Evolutionary conservation across 2,797 vertebrate genomes (phyloP).

Genomic region (Manis pentadactyla): DNA sequence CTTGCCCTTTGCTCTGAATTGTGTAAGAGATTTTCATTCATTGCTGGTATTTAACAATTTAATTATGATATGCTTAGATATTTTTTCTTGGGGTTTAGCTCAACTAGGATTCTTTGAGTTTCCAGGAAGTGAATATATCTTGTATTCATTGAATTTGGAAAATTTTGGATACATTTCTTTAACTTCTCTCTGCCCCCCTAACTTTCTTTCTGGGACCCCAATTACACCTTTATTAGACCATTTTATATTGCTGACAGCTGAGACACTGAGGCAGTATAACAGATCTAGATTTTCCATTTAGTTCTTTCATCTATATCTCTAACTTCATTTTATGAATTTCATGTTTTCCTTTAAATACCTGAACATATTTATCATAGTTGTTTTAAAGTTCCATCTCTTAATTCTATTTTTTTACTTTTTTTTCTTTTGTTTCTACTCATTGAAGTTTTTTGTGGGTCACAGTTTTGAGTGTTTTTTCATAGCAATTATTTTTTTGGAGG

Average conservation of each 20-base stretch:
- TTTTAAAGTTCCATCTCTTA: background rate
- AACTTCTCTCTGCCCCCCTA: background rate
- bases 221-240: background rate
- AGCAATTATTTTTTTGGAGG: background rate
- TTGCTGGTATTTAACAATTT: background rate
- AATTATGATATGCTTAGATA: background rate
- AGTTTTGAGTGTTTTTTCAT: background rate
- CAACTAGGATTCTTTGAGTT: background rate
- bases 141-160: background rate
- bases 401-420: background rate
- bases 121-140: background rate
- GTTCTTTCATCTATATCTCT: background rate
- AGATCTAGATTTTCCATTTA: background rate
- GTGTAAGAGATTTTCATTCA: background rate
- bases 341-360: background rate
- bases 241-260: background rate
- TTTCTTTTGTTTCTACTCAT: background rate
- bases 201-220: background rate
- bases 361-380: background rate
- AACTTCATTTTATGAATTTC: background rate
- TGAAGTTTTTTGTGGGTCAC: background rate
- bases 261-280: background rate
- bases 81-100: background rate
- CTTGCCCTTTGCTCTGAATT: background rate
- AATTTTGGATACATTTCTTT: background rate